Evolutionary conservation across 2,797 vertebrate genomes (phyloP).

Genomic region (Babyrousa celebensis): DNA sequence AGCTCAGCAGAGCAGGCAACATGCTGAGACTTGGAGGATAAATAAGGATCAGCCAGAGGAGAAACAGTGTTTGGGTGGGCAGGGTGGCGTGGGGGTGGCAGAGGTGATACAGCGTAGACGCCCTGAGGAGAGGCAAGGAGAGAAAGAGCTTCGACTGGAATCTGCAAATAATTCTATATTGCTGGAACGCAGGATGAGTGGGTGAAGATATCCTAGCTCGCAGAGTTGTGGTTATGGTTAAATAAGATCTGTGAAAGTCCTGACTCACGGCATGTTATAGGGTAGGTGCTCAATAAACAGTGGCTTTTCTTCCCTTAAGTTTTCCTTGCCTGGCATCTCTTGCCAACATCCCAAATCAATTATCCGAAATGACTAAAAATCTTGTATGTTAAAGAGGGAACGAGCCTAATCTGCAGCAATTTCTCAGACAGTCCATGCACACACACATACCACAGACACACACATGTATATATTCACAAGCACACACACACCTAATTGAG

Average conservation of each 20-base stretch:
- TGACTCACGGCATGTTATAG: background rate
- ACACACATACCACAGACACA: background rate
- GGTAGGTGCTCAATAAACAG: too few species aligned
- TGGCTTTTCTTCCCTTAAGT: background rate
- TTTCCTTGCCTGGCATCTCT: background rate
- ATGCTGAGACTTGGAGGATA: background rate
- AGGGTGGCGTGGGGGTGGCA: background rate
- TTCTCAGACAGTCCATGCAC: background rate
- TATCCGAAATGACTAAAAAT: background rate
- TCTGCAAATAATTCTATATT: background rate
- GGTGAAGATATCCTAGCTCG: background rate
- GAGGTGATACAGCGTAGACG: background rate
- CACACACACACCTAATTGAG: background rate
- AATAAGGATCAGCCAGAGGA: background rate
- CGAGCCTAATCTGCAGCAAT: background rate
- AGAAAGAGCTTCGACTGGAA: background rate
- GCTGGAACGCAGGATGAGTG: background rate
- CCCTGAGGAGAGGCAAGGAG: background rate
- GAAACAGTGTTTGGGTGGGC: background rate
- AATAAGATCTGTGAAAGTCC: background rate
- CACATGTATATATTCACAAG: background rate
- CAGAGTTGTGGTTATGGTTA: background rate
- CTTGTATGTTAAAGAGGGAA: conserved; percentile 5
- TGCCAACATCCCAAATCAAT: background rate
- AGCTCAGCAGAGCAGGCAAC: background rate